A percentile compares a stretch with the other conserved stretches of the same genome.
phyloP scores from a whole-genome alignment of 1,140 invertebrate species.

The Drosophila guanche region DNA sequence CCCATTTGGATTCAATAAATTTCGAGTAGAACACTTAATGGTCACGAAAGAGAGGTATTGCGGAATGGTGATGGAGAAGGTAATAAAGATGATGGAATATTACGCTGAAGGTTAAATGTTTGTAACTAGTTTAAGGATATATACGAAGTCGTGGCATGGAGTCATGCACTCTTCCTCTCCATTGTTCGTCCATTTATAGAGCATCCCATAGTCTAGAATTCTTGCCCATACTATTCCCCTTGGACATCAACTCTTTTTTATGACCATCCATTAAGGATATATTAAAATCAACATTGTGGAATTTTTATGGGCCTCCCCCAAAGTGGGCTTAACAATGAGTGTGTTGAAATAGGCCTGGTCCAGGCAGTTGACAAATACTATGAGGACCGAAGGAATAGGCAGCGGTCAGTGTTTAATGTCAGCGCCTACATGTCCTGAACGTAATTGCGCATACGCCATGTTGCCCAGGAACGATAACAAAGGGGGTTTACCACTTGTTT shows the following conservation, averaged over 20 bases:
- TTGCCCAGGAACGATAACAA: slow-evolving; percentile 35
- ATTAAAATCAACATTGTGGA: slow-evolving; percentile 70
- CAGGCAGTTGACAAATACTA: slow-evolving; percentile 12
- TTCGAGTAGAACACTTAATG: slow-evolving; percentile 4
- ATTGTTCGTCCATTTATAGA: neutral
- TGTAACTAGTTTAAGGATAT: neutral
- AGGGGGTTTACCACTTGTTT: slow-evolving; percentile 9
- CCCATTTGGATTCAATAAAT: slow-evolving; percentile 36
- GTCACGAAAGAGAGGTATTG: neutral
- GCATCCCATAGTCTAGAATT: slow-evolving; percentile 7
- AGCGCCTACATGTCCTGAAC: slow-evolving; percentile 49
- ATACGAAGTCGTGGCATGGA: neutral
- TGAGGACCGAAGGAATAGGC: slow-evolving; percentile 20
- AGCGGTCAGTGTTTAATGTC: slow-evolving; percentile 33
- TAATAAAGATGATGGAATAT: neutral
- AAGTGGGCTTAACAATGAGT: slow-evolving; percentile 38
- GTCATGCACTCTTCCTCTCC: too few species aligned
- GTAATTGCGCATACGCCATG: slow-evolving; percentile 58
- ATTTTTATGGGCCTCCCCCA: slow-evolving; percentile 58
- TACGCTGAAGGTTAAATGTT: too few species aligned
- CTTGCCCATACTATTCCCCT: slow-evolving; percentile 10
- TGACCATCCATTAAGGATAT: slow-evolving; percentile 59
- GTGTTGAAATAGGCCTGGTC: neutral
- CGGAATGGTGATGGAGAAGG: neutral
- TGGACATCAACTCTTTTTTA: slow-evolving; percentile 55